These are phyloP conservation scores for Malthinus seriepunctatus DNA, from an alignment of 2,888 invertebrate species.

Conservation along the genomic window DNA sequence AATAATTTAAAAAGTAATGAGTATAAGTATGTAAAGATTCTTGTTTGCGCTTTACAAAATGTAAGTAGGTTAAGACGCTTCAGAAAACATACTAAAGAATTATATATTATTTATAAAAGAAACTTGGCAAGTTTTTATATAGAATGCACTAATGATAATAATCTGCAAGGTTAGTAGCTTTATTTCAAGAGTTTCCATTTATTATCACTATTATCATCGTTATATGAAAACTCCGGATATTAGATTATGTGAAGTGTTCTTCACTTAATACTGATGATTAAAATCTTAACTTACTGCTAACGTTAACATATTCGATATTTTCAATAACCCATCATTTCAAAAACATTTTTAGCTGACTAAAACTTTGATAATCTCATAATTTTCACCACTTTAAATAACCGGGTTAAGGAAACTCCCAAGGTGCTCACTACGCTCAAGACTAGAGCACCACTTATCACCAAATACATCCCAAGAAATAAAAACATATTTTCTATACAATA, in stretches of 20 bases:
- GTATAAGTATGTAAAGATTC: background rate
- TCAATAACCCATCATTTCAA: too few species aligned
- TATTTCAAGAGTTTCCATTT: slow-evolving; percentile 9
- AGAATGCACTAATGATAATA: slow-evolving; percentile 5
- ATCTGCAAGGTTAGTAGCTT: slow-evolving; percentile 16
- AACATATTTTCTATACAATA: too few species aligned
- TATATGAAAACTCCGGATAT: slow-evolving; percentile 13
- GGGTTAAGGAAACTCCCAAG: too few species aligned
- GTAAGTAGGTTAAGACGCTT: background rate
- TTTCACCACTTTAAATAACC: too few species aligned
- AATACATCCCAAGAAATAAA: too few species aligned
- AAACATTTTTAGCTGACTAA: too few species aligned
- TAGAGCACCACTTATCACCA: too few species aligned
- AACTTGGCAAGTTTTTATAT: background rate
- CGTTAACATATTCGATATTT: slow-evolving; percentile 7
- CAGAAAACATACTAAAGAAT: background rate
- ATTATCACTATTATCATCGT: slow-evolving; percentile 5
- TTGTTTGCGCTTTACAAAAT: background rate
- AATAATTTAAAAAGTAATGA: too few species aligned
- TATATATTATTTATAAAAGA: background rate
- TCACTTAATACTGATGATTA: slow-evolving; percentile 12
- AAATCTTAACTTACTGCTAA: slow-evolving; percentile 5
- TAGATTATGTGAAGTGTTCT: slow-evolving; percentile 16
- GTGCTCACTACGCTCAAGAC: too few species aligned
- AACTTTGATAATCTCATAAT: too few species aligned